Conservation (phyloP, 2,888 invertebrate species). For the Nemapogon koenigi region DNA sequence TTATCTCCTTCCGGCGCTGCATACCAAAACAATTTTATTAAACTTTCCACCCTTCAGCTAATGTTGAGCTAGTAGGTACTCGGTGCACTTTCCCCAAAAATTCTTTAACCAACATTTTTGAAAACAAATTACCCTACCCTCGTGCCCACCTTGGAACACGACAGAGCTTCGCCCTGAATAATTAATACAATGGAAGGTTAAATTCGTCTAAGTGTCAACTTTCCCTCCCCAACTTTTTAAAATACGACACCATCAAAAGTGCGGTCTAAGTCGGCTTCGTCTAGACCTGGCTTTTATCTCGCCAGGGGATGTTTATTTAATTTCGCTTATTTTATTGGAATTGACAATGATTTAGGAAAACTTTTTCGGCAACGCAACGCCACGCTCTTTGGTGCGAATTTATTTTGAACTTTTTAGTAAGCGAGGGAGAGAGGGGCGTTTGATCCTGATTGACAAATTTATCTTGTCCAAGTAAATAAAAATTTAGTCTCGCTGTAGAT, state of each 20-base stretch:
- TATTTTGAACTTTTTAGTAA: slow-evolving; percentile 22
- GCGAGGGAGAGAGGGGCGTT: slow-evolving; percentile 26
- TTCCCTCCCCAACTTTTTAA: slow-evolving; percentile 53
- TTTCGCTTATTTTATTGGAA: slow-evolving; percentile 57
- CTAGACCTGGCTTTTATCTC: slow-evolving; percentile 55
- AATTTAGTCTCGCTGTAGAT: slow-evolving; percentile 24
- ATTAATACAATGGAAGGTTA: slow-evolving; percentile 64
- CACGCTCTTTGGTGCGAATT: slow-evolving; percentile 23
- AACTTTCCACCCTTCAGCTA: slow-evolving; percentile 41
- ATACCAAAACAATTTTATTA: slow-evolving; percentile 58
- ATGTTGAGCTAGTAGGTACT: slow-evolving; percentile 26
- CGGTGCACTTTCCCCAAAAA: slow-evolving; percentile 45
- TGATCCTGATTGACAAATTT: slow-evolving; percentile 58
- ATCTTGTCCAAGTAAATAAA: slow-evolving; percentile 42
- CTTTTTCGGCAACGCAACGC: slow-evolving; percentile 26
- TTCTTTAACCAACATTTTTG: slow-evolving; percentile 41
- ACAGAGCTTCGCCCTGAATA: slow-evolving; percentile 58
- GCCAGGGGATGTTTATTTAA: slow-evolving; percentile 54
- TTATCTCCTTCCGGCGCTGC: slow-evolving; percentile 45
- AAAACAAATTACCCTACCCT: slow-evolving; percentile 57
- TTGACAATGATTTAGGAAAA: slow-evolving; percentile 56
- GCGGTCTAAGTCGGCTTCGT: slow-evolving; percentile 43
- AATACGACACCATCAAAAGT: slow-evolving; percentile 59
- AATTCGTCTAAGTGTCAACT: slow-evolving; percentile 61
- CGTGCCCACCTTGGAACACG: slow-evolving; percentile 55